These are phyloP conservation scores for Empis livida DNA, from an alignment of 2,888 invertebrate species.

Conservation along the genomic window DNA sequence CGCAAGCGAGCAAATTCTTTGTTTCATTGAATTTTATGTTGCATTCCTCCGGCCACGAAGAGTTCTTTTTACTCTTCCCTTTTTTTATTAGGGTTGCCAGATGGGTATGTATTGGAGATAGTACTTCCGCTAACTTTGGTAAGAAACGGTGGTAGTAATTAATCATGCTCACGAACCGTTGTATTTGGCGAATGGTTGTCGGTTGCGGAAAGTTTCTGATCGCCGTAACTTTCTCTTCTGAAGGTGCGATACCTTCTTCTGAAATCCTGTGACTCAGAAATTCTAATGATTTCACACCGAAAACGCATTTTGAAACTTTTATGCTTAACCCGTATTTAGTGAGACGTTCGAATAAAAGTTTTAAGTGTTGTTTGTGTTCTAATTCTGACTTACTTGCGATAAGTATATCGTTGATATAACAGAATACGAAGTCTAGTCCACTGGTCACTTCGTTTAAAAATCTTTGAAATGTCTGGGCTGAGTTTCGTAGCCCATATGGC, in stretches of 20 bases:
- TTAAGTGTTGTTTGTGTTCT: constrained; percentile 13
- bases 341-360: constrained; percentile 11
- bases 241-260: constrained; percentile 1
- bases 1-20: neutral
- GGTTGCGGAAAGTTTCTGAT: neutral
- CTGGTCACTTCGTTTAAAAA: constrained; percentile 6
- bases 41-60: neutral
- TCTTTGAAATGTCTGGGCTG: constrained; percentile 21
- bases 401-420: too few relatives aligned
- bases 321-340: constrained; percentile 12
- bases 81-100: neutral
- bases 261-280: neutral
- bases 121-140: neutral
- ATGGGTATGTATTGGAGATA: neutral
- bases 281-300: neutral
- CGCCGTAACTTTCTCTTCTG: constrained; percentile 1
- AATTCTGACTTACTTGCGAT: constrained; percentile 9
- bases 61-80: neutral
- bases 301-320: constrained; percentile 8
- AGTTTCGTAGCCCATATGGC: constrained; percentile 23
- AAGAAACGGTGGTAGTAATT: constrained; percentile 8
- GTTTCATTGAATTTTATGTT: neutral
- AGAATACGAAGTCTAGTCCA: constrained; percentile 13
- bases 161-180: constrained; percentile 8
- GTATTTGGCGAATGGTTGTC: neutral